Percentiles rank a stretch among this genome's conserved stretches.
phyloP scores from a whole-genome alignment of 2,888 invertebrate species.

The Aspidapion aeneum region DNA sequence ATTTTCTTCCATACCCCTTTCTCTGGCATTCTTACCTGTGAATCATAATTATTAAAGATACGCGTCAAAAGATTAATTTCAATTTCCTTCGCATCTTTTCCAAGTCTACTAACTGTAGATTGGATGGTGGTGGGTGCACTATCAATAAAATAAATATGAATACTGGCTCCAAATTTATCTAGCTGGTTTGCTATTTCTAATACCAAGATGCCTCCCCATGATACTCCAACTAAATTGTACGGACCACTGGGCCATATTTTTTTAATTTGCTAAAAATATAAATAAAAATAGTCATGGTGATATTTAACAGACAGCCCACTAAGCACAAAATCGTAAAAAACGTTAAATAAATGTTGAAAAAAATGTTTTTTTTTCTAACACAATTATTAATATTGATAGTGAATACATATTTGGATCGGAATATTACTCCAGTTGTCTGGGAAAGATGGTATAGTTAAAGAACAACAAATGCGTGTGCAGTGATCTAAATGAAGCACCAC shows the following conservation, averaged over 20 bases:
- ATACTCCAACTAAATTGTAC: slow-evolving; percentile 82
- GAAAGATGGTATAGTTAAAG: too few relatives aligned
- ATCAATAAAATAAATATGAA: slow-evolving; percentile 74
- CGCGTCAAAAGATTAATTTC: slow-evolving; percentile 58
- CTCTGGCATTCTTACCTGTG: slow-evolving; percentile 38
- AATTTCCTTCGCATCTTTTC: slow-evolving; percentile 33
- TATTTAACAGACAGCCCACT: too few relatives aligned
- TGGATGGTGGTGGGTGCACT: slow-evolving; percentile 73
- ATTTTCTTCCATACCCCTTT: too few relatives aligned
- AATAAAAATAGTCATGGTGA: too few relatives aligned
- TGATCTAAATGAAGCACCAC: too few relatives aligned
- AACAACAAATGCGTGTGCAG: too few relatives aligned
- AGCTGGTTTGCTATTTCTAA: slow-evolving; percentile 75
- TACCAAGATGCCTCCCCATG: slow-evolving; percentile 79
- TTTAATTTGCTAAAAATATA: slow-evolving; percentile 55
- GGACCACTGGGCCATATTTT: slow-evolving; percentile 57
- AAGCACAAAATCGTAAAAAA: too few relatives aligned
- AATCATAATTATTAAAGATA: slow-evolving; percentile 51
- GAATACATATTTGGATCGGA: too few relatives aligned
- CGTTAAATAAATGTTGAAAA: too few relatives aligned
- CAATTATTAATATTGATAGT: too few relatives aligned
- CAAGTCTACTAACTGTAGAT: slow-evolving; percentile 51
- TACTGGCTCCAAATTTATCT: slow-evolving; percentile 55
- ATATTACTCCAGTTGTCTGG: too few relatives aligned
- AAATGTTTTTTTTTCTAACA: too few relatives aligned